These are phyloP conservation scores for Stenotaenia linearis DNA, from an alignment of 2,888 invertebrate species.

Conservation along the genomic window DNA sequence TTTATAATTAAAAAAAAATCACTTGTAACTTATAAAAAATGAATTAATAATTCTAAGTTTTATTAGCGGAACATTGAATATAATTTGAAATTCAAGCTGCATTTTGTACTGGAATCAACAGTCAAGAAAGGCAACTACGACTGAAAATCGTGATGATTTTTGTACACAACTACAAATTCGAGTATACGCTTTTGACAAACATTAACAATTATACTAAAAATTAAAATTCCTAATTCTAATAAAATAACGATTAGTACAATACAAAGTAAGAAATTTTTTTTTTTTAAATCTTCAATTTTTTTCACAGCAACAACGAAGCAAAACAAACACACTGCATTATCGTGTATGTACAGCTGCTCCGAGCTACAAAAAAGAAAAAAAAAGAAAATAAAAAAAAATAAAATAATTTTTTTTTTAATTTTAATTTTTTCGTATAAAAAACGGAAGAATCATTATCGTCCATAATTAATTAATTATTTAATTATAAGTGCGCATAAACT, in stretches of 20 bases:
- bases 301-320: too few relatives aligned
- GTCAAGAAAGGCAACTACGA: constrained; percentile 17
- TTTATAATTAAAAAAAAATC: background rate
- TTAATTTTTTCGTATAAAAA: too few relatives aligned
- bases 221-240: background rate
- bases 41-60: constrained; percentile 13
- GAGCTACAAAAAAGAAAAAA: background rate
- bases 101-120: constrained; percentile 27
- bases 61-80: constrained; percentile 28
- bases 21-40: background rate
- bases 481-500: background rate
- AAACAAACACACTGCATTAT: background rate
- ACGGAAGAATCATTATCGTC: too few relatives aligned
- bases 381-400: too few relatives aligned
- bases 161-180: constrained; percentile 24
- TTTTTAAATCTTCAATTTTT: too few relatives aligned
- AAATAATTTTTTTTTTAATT: too few relatives aligned
- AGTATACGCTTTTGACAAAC: constrained; percentile 19
- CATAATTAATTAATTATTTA: too few relatives aligned
- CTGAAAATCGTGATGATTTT: constrained; percentile 6
- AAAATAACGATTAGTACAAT: background rate
- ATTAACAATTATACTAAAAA: constrained; percentile 22
- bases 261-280: too few relatives aligned
- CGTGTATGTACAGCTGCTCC: background rate
- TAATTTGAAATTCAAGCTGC: constrained; percentile 27